These are phyloP conservation scores for Chrysolina americana DNA, from an alignment of 2,888 invertebrate genomes.

Conservation along the genomic window DNA sequence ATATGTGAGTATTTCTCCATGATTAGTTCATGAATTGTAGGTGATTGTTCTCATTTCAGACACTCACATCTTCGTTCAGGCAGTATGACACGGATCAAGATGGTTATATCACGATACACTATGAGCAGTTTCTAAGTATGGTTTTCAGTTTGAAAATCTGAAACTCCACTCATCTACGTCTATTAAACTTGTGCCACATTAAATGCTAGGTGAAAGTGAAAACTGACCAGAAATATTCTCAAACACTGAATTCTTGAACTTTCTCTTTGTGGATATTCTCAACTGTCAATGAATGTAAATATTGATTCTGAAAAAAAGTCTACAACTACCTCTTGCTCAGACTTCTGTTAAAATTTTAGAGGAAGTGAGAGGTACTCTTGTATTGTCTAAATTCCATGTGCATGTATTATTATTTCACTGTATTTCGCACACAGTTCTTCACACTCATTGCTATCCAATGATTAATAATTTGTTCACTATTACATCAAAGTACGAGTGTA, in stretches of 20 bases:
- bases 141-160: constrained; percentile 86
- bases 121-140: constrained; percentile 95
- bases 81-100: constrained; percentile 92
- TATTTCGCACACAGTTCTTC: no score
- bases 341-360: no score
- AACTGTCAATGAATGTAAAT: no score
- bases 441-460: no score
- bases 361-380: no score
- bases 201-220: background rate
- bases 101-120: constrained; percentile 95
- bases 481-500: background rate
- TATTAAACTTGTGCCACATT: background rate
- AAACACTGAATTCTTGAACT: background rate
- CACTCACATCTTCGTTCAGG: constrained; percentile 88
- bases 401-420: no score
- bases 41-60: constrained; percentile 75
- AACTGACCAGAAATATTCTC: background rate
- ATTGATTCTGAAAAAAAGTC: no score
- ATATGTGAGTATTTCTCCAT: background rate
- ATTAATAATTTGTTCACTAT: no score
- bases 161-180: constrained; percentile 46
- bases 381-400: no score
- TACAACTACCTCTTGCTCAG: no score
- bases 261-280: background rate
- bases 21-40: background rate